A percentile compares a stretch with the other conserved stretches of the same genome.
These are phyloP conservation scores for Podarcis lilfordi DNA, from an alignment of 2,797 vertebrate species.

Conservation along the genomic window DNA sequence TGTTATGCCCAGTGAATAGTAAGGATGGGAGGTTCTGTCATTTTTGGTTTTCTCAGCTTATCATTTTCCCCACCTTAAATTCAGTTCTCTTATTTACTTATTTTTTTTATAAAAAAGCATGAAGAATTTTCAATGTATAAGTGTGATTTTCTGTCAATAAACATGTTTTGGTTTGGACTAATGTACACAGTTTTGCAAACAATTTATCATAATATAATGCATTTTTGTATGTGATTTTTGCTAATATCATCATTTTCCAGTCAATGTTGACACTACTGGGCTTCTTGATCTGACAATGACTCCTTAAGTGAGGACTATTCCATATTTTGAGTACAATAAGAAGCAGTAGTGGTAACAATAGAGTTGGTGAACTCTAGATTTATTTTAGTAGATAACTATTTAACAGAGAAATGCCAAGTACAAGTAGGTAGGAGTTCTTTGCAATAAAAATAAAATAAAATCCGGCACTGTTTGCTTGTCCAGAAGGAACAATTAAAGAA, in stretches of 20 bases:
- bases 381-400: not conserved
- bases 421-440: not conserved
- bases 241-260: too few species aligned
- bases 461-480: not conserved
- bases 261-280: too few species aligned
- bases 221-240: too few species aligned
- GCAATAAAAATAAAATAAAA: not conserved
- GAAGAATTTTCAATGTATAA: too few species aligned
- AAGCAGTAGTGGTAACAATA: not conserved
- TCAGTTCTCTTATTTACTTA: too few species aligned
- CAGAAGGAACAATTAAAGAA: not conserved
- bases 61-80: too few species aligned
- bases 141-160: too few species aligned
- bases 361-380: not conserved
- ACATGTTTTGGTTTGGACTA: too few species aligned
- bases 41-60: too few species aligned
- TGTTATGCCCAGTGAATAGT: not conserved
- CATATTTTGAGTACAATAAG: not conserved
- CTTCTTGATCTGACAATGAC: not conserved
- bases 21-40: not conserved
- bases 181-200: too few species aligned
- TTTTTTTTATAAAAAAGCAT: too few species aligned
- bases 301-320: not conserved
- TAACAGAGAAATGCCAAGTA: not conserved
- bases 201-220: too few species aligned